Conservation (phyloP, 2,888 invertebrate species). For the Orthosia cruda region DNA sequence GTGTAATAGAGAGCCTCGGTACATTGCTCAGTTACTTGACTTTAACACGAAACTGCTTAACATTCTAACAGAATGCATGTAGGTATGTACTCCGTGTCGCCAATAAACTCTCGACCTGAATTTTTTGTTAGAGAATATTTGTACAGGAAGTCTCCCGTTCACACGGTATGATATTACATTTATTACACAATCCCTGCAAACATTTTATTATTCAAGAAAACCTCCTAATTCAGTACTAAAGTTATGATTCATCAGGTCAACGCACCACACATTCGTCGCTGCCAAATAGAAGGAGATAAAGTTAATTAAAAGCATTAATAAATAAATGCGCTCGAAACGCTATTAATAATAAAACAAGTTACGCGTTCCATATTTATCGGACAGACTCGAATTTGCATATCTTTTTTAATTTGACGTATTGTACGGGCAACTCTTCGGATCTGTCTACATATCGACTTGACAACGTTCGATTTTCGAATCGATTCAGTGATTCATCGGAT, state of each 20-base stretch:
- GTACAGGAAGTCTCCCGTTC: constrained; percentile 84
- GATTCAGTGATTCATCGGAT: constrained; percentile 51
- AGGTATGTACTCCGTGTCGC: constrained; percentile 78
- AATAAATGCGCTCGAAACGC: constrained; percentile 84
- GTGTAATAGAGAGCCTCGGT: constrained; percentile 72
- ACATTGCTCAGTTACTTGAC: constrained; percentile 79
- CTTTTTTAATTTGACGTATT: constrained; percentile 86
- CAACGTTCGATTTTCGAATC: constrained; percentile 65
- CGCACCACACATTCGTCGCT: constrained; percentile 79
- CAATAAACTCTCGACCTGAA: constrained; percentile 88
- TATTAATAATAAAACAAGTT: constrained; percentile 83
- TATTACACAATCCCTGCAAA: constrained; percentile 61
- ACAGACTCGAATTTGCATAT: constrained; percentile 86
- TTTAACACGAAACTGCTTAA: constrained; percentile 89
- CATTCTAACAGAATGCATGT: constrained; percentile 88
- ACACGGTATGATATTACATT: constrained; percentile 76
- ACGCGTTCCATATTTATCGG: constrained; percentile 80
- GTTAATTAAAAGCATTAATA: constrained; percentile 90
- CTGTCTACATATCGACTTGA: constrained; percentile 71
- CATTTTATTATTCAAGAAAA: constrained; percentile 64
- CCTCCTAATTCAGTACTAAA: constrained; percentile 69
- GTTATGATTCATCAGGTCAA: constrained; percentile 83
- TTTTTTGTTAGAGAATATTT: constrained; percentile 85
- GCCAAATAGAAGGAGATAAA: constrained; percentile 88
- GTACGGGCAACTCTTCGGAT: constrained; percentile 71